A percentile compares a stretch with the other conserved stretches of the same genome.
phyloP scores from a whole-genome alignment of 2,797 vertebrate genomes.

The Amniataba percoides region DNA sequence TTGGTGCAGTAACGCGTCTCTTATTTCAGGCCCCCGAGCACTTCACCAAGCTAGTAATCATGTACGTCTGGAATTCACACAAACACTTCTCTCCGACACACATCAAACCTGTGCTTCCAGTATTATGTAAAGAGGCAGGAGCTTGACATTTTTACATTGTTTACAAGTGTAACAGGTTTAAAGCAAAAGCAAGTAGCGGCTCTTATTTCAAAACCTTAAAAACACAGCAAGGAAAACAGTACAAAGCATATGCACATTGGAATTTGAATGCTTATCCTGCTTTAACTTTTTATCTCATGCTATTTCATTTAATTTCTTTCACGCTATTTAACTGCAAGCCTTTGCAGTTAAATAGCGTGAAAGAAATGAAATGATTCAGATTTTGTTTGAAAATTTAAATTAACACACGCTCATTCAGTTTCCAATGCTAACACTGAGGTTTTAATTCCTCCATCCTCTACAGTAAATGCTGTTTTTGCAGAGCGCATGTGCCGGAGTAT shows the following conservation, averaged over 20 bases:
- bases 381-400: constrained; percentile 10
- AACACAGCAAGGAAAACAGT: constrained; percentile 2
- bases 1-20: neutral
- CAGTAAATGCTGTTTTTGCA: constrained; percentile 14
- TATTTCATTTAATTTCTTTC: too few species aligned
- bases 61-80: constrained; percentile 52
- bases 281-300: neutral
- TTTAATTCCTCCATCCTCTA: constrained; percentile 12
- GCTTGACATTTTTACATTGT: constrained; percentile 4
- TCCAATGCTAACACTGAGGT: neutral
- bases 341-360: too few species aligned
- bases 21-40: constrained; percentile 16
- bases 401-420: neutral
- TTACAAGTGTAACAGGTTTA: constrained; percentile 52
- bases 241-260: neutral
- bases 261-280: neutral
- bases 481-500: constrained; percentile 10
- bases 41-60: constrained; percentile 49
- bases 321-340: too few species aligned
- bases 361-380: too few species aligned
- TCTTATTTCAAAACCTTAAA: constrained; percentile 34
- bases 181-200: constrained; percentile 1
- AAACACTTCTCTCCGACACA: constrained; percentile 59
- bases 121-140: constrained; percentile 55
- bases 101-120: constrained; percentile 76